Percentiles rank a stretch among this genome's conserved stretches.
Evolutionary conservation across 2,888 invertebrate genomes (phyloP).

Genomic region (Trissoscelio sp.): DNA sequence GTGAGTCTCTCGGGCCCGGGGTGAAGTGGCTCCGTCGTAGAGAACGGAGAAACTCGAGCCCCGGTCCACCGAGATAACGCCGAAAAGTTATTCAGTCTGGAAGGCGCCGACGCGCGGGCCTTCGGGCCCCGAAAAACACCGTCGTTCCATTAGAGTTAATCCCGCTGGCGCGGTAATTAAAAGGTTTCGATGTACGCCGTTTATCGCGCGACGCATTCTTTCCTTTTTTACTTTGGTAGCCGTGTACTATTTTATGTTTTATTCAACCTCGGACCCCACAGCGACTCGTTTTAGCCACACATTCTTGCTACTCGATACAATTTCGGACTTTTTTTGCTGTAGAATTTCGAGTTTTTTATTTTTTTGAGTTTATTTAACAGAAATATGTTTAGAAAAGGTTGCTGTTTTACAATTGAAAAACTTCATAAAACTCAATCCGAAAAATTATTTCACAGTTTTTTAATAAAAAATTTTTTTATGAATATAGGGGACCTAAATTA

Average conservation of each 20-base stretch:
- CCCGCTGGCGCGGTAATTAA: slow-evolving; percentile 79
- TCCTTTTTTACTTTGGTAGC: slow-evolving; percentile 59
- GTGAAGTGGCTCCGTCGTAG: slow-evolving; percentile 50
- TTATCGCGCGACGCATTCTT: slow-evolving; percentile 73
- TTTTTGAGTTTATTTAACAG: background rate
- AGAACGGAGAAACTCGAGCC: slow-evolving; percentile 68
- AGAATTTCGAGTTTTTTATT: background rate
- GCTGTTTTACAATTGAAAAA: too few species aligned
- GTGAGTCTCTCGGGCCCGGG: slow-evolving; percentile 55
- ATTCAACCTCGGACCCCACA: slow-evolving; percentile 67
- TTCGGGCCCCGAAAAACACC: slow-evolving; percentile 74
- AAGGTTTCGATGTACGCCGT: slow-evolving; percentile 80
- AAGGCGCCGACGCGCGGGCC: slow-evolving; percentile 69
- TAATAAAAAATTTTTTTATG: too few species aligned
- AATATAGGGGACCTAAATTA: too few species aligned
- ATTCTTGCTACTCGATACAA: slow-evolving; percentile 4
- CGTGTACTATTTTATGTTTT: slow-evolving; percentile 70
- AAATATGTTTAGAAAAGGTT: too few species aligned
- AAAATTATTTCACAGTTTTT: too few species aligned
- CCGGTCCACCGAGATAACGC: slow-evolving; percentile 68
- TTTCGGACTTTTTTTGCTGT: slow-evolving; percentile 1
- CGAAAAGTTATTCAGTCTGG: slow-evolving; percentile 69
- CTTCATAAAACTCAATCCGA: too few species aligned
- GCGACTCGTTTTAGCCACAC: slow-evolving; percentile 49
- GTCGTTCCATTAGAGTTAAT: slow-evolving; percentile 82